Base-by-base conservation (phyloP, 2,113 vertebrate genomes). In the Anguilla rostrata region DNA sequence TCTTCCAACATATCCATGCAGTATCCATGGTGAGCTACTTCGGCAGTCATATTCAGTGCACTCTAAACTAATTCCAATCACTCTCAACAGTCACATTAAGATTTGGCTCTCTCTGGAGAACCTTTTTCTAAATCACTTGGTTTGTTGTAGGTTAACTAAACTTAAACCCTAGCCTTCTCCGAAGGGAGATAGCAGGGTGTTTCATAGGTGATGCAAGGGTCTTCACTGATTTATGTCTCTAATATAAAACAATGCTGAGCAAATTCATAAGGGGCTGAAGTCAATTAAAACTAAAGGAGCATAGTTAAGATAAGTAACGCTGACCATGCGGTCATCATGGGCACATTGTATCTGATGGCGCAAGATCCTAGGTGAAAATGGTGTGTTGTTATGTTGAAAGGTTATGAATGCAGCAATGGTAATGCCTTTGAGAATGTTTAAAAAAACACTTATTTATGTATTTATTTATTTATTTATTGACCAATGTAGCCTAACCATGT, bases 191-290 rank as follows among this genome's bases (percentile, higher is more conserved):
- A 78, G 14, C 11, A 39, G 3, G 34, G 6, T 78, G 0, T 39
- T 78, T 78, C n/a, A 39, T 5, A 78, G 3, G 5, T 26, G 20
- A 66, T 3, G 60, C 60, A 66, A 66, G 22, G 4, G 60, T 26
- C 57, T 66, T 66, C 18, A 2, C 60, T 8, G 60, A 66, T 66
- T 66, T 66, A 66, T 66, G 60, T 66, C 18, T 66, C 26, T 75
- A 34, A 75, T 75, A 75, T 75, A 29, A 75, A 75, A 75, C 71
- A 29, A 75, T 29, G 71, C 71, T 75, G 71, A 75, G 71, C 71
- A 29, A 75, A 29, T n/a, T 75, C 71, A 75, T 66, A 12, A 75
- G 71, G 71, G 71, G n/a, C 1, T 9, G 5, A 75, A 34, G 71
- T 12, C 71, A 75, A 34, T n/a, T 75, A 75, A 75, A 75, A 34